Percentiles rank a stretch among this genome's conserved stretches.
These are phyloP conservation scores for Epicauta chinensis DNA, from an alignment of 1,140 invertebrate genomes.

Conservation along the genomic window DNA sequence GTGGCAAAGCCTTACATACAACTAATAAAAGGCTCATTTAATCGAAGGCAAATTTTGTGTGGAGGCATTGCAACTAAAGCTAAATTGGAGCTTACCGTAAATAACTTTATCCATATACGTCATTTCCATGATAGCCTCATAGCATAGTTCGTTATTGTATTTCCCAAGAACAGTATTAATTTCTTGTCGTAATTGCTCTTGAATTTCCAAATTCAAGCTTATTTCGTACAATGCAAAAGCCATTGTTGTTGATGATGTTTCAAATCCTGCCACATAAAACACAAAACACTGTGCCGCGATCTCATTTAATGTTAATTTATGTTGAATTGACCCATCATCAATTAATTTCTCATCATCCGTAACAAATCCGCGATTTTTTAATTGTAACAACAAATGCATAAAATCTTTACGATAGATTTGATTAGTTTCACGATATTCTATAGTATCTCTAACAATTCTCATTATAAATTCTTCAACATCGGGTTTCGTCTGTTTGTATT, in stretches of 20 bases:
- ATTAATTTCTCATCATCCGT: conserved; percentile 1
- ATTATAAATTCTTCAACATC: conserved; percentile 41
- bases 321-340: conserved; percentile 1
- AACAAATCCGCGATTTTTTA: conserved; percentile 28
- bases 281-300: too few species aligned
- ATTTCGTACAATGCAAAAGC: conserved; percentile 46
- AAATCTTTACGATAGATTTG: conserved; percentile 46
- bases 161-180: conserved; percentile 43
- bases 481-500: conserved; percentile 3
- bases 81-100: conserved; percentile 52
- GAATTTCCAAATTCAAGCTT: conserved; percentile 44
- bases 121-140: too few species aligned
- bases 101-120: too few species aligned
- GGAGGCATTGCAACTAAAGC: conserved; percentile 49
- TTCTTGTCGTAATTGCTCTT: conserved; percentile 45
- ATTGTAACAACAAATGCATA: conserved; percentile 47
- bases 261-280: conserved; percentile 45
- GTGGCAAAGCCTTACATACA: too few species aligned
- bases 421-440: conserved; percentile 43
- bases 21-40: too few species aligned
- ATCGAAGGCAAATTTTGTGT: too few species aligned
- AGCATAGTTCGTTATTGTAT: conserved; percentile 47
- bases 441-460: conserved; percentile 40
- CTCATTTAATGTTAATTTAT: conserved; percentile 15
- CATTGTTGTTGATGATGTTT: conserved; percentile 45